Evolutionary conservation across 2,888 invertebrate species (phyloP).

Genomic region (Escarpia spicata): DNA sequence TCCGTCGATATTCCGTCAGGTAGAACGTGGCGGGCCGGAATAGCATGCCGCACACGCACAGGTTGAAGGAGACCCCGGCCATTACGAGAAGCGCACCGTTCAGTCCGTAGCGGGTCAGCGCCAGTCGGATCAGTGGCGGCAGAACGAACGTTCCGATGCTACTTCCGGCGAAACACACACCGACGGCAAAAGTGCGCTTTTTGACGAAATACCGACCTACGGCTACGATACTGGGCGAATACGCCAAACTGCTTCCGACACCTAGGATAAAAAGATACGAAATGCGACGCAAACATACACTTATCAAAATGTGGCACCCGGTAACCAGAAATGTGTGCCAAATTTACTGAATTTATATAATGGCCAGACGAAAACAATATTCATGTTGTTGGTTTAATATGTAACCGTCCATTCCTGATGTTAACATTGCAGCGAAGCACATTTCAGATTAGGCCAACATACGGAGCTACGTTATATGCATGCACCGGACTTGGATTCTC

Average conservation of each 20-base stretch:
- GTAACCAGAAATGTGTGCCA: neutral
- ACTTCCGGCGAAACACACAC: constrained; percentile 47
- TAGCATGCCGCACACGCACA: constrained; percentile 38
- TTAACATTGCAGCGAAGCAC: no score
- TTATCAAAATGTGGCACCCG: neutral
- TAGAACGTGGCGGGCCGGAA: constrained; percentile 34
- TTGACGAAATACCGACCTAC: constrained; percentile 48
- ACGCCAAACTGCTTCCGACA: constrained; percentile 46
- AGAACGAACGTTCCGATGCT: constrained; percentile 47
- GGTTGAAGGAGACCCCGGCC: constrained; percentile 35
- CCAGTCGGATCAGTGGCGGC: constrained; percentile 40
- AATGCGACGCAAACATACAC: no score
- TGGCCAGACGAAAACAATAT: no score
- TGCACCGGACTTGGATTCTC: neutral
- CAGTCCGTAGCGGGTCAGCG: constrained; percentile 35
- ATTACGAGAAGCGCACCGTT: constrained; percentile 36
- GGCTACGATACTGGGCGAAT: constrained; percentile 47
- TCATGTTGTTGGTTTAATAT: no score
- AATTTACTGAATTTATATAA: no score
- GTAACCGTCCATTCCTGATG: no score
- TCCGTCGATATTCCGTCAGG: neutral
- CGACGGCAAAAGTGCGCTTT: constrained; percentile 47
- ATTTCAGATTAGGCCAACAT: no score
- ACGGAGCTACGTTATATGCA: no score
- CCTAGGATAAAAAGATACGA: constrained; percentile 40